These are phyloP conservation scores for Cephalopachus bancanus DNA, from an alignment of 2,797 vertebrate genomes.

Conservation along the genomic window DNA sequence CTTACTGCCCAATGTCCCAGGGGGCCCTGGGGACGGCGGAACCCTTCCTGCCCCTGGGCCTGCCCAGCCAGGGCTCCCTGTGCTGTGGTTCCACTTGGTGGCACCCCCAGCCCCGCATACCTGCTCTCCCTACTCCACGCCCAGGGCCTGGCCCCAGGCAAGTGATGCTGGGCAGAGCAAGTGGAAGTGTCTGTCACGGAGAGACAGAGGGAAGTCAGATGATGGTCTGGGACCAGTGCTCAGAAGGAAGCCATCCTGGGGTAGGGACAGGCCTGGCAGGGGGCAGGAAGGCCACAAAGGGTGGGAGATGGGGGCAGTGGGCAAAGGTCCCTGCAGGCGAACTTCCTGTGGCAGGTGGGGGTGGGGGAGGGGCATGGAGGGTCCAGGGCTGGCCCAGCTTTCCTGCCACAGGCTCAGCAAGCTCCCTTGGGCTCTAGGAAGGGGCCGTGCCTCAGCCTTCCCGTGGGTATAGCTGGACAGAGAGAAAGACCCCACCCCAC, in stretches of 20 bases:
- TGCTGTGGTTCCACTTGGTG: no score
- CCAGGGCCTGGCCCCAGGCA: no score
- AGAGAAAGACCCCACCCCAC: background rate
- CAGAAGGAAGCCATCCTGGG: no score
- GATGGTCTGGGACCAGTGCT: background rate
- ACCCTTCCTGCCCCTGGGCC: background rate
- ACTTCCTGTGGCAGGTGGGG: rapidly evolving
- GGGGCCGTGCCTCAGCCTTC: background rate
- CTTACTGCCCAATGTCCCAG: background rate
- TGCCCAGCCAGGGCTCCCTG: rapidly evolving
- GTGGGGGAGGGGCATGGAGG: background rate
- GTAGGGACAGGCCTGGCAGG: no score
- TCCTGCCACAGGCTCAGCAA: no score
- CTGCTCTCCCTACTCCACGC: no score
- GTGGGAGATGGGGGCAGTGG: no score
- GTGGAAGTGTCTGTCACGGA: background rate
- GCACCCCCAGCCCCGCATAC: no score
- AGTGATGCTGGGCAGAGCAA: no score
- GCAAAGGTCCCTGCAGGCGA: no score
- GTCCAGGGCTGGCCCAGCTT: no score
- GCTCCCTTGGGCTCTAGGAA: background rate
- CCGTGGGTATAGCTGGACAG: background rate
- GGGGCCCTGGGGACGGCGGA: background rate
- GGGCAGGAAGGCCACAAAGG: background rate
- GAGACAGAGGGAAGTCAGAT: no score